Percentiles rank a stretch among this genome's conserved stretches.
phyloP scores from a whole-genome alignment of 2,797 vertebrate genomes.

The Vespertilio murinus region DNA sequence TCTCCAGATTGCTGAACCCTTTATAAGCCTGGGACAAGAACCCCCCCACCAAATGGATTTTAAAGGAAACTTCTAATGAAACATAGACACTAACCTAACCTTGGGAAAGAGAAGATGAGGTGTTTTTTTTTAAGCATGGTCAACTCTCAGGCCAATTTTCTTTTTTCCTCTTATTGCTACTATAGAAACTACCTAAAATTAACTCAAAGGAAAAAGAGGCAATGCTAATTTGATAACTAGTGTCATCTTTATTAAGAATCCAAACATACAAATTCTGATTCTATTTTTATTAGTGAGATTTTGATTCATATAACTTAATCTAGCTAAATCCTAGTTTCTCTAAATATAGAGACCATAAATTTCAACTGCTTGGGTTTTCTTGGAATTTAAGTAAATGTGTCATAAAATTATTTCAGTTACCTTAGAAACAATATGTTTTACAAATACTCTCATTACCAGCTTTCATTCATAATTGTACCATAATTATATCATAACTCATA shows the following conservation, averaged over 20 bases:
- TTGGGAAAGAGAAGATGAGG: background rate
- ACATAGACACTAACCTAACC: background rate
- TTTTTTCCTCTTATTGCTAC: background rate
- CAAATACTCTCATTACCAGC: background rate
- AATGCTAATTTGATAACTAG: background rate
- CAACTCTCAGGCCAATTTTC: background rate
- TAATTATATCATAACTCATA: background rate
- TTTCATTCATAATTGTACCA: background rate
- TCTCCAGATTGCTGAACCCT: too few species aligned
- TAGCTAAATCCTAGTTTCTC: background rate
- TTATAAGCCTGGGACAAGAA: too few species aligned
- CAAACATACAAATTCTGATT: background rate
- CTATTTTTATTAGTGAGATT: background rate
- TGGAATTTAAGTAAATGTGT: background rate
- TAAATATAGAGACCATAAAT: constrained; percentile 17
- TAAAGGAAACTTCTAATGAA: background rate
- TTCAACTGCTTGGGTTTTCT: background rate
- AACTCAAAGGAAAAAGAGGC: constrained; percentile 41
- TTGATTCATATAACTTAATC: background rate
- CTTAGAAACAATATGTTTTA: constrained; percentile 11
- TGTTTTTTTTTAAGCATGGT: constrained; percentile 8
- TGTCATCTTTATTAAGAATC: background rate
- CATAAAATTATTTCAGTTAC: constrained; percentile 23
- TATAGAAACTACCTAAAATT: constrained; percentile 24
- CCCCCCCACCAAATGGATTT: background rate